These are phyloP conservation scores for Erpetoichthys calabaricus DNA, from an alignment of 2,797 vertebrate species.

Conservation along the genomic window DNA sequence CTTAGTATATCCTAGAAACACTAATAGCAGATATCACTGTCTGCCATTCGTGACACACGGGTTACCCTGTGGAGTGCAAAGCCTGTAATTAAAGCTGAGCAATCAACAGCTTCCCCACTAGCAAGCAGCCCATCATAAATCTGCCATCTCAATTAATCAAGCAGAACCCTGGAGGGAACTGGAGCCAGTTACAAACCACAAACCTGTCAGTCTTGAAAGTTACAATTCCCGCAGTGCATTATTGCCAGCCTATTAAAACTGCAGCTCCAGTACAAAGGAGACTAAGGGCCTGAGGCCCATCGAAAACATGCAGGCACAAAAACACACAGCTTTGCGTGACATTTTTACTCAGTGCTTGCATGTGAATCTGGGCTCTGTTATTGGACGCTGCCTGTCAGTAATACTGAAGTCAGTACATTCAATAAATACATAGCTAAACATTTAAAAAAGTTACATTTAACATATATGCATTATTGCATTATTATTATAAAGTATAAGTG, in stretches of 20 bases:
- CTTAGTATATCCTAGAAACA: conserved; percentile 33
- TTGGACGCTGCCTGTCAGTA: too few species aligned
- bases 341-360: background rate
- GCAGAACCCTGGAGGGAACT: conserved; percentile 31
- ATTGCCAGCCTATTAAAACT: conserved; percentile 15
- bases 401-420: too few species aligned
- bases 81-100: conserved; percentile 35
- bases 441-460: too few species aligned
- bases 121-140: conserved; percentile 39
- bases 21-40: conserved; percentile 34
- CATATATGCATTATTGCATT: too few species aligned
- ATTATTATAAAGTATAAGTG: too few species aligned
- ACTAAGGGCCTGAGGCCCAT: background rate
- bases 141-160: conserved; percentile 42
- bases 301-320: conserved; percentile 13
- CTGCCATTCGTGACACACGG: conserved; percentile 28
- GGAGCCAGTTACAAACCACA: conserved; percentile 31
- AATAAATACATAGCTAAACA: too few species aligned
- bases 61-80: conserved; percentile 30
- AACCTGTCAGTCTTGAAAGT: conserved; percentile 26
- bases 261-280: conserved; percentile 28
- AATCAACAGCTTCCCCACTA: conserved; percentile 22
- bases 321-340: conserved; percentile 16
- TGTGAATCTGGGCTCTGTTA: too few species aligned
- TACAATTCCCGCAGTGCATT: conserved; percentile 23